Base-by-base conservation (phyloP, 2,888 invertebrate genomes). In the Tryphoninae sp. region DNA sequence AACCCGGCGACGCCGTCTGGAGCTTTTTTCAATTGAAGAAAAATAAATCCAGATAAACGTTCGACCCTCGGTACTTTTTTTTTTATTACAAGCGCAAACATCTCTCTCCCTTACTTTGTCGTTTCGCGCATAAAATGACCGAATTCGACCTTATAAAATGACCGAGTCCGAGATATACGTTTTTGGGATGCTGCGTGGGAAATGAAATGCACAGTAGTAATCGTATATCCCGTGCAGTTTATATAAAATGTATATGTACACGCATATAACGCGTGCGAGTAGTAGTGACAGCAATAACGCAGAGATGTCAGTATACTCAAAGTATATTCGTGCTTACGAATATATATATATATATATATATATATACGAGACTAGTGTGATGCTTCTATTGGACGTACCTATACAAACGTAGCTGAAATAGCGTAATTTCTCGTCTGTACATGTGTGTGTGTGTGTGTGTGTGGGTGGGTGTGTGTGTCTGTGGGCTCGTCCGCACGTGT, bases 11-110 rank as follows among this genome's bases (percentile, higher is more conserved):
- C 16, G 58, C 6, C 42, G 23, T 65, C 42, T 19, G 16, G 26
- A 58, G 55, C 23, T 19, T 65, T 74, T 55, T 65, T 51, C 53
- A 16, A 8, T 7, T 13, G 51, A 51, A 4, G n/a, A 22, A 73
- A 73, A 62, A 42, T 53, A 22, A 62, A 51, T 53, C 51, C 33
- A 73, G 53, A 64, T 53, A 22, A n/a, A 73, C 49, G 23, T 19
- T 19, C 16, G 58, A 9, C 33, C 4, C 22, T 33, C 53, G 53
- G 40, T 22, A n/a, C 23, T 73, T 64, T 23, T 2, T 2, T 2
- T 49, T 45, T 23, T 26, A 26, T 45, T 45, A 22, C 13, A 16
- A 2, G 40, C n/a, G 19, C 67, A 0, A 40, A 19, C 26, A 26
- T 9, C 22, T 71, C 51, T 16, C 51, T 53, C 53, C 11, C 53